Base-by-base conservation (phyloP, 2,797 vertebrate genomes). In the Limosa lapponica region DNA sequence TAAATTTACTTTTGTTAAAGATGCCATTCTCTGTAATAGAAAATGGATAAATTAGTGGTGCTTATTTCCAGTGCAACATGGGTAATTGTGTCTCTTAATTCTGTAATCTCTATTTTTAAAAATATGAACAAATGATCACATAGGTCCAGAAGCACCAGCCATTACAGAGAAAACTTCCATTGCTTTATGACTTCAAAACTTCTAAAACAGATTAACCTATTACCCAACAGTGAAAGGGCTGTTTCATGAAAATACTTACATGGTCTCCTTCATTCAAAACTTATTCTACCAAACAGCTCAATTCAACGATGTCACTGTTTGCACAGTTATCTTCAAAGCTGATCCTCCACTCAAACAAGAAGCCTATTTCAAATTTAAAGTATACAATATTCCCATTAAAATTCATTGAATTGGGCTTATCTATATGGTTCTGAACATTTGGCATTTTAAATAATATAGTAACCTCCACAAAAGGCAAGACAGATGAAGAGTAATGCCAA, bases 371-470 rank as follows among this genome's bases (percentile, higher is more conserved):
- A 73, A 87, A 88, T 95, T 88, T 78, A 44, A 84, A 91, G 74
- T 77, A 67, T 87, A 70, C 88, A 88, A 79, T 80, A 79, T 87
- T 94, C 70, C 83, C 61, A 87, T 91, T 94, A 94, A 90, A 95
- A 95, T 95, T 95, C 75, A 92, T 92, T 75, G 71, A 91, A 89
- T 94, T 95, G 93, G 69, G 69, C 84, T 93, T 94, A 95, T 94
- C 82, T 95, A 30, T 82, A 85, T 82, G 82, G 67, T 97, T 95
- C 90, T 73, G 67, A 93, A 78, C 67, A 72, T 95, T 94, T 95
- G 96, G 91, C 87, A 92, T 96, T 96, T 96, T 82, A 89, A 94
- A 74, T 93, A 83, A 85, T 71, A 91, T 65, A 85, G 59, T 83
- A 88, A 88, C 88, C 49, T 83, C 81, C 79, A 93, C 89, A 93